These are phyloP conservation scores for Fopius arisanus DNA, from an alignment of 1,140 invertebrate genomes.

Conservation along the genomic window DNA sequence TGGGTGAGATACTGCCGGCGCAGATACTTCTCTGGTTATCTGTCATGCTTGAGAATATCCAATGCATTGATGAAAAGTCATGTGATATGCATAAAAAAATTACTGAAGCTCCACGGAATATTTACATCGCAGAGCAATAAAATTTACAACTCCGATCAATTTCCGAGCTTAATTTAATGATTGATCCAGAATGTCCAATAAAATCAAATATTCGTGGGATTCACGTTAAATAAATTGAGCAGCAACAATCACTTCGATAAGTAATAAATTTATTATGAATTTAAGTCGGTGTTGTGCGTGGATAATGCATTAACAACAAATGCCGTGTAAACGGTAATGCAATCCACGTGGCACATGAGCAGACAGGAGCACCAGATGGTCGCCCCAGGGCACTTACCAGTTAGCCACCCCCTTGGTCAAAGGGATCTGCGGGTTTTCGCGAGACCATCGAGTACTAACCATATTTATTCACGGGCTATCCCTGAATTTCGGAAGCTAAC, in stretches of 20 bases:
- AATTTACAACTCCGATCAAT: too few relatives aligned
- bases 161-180: too few relatives aligned
- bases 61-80: too few relatives aligned
- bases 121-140: too few relatives aligned
- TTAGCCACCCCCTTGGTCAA: slow-evolving; percentile 58
- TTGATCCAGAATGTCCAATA: too few relatives aligned
- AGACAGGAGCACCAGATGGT: slow-evolving; percentile 60
- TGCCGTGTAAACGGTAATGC: slow-evolving; percentile 60
- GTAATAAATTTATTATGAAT: too few relatives aligned
- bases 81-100: too few relatives aligned
- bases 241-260: too few relatives aligned
- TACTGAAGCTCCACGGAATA: too few relatives aligned
- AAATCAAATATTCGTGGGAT: too few relatives aligned
- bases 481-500: slow-evolving; percentile 52
- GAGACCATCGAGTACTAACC: slow-evolving; percentile 53
- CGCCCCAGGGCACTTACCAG: slow-evolving; percentile 62
- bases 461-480: slow-evolving; percentile 62
- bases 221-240: too few relatives aligned
- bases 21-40: neutral
- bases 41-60: slow-evolving; percentile 18
- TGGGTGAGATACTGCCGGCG: slow-evolving; percentile 12
- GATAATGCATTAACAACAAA: slow-evolving; percentile 56
- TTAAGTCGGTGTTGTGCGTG: too few relatives aligned
- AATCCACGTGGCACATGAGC: slow-evolving; percentile 57
- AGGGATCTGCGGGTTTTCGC: slow-evolving; percentile 56